Conservation (phyloP, 2,797 vertebrate species). For the Mionectes olivaceus region DNA sequence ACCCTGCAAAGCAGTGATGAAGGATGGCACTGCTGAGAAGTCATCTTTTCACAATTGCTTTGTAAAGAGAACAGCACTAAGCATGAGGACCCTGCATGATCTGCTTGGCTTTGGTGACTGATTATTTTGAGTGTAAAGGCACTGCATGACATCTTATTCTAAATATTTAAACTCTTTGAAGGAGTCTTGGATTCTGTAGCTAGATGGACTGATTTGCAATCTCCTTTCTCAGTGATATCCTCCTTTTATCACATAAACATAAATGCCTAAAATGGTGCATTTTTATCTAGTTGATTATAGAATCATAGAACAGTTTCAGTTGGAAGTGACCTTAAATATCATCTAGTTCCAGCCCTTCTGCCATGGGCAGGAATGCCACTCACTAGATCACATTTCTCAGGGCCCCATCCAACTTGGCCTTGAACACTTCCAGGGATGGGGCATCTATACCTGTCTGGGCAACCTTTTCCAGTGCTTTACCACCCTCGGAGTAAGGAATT, state of each 20-base stretch:
- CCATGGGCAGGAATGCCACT: not conserved
- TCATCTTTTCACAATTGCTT: not conserved
- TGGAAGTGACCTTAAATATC: not conserved
- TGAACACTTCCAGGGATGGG: not conserved
- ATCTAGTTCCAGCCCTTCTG: not conserved
- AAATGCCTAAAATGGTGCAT: not conserved
- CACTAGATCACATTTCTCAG: not conserved
- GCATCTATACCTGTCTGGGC: not conserved
- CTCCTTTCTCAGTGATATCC: not conserved
- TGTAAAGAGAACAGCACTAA: not conserved
- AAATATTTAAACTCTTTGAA: constrained; percentile 20
- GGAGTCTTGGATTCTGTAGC: not conserved
- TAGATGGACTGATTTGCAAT: not conserved
- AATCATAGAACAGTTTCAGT: not conserved
- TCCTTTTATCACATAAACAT: not conserved
- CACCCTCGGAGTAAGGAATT: not conserved
- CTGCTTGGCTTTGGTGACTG: not conserved
- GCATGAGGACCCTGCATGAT: not conserved
- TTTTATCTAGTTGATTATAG: not conserved
- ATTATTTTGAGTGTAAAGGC: not conserved
- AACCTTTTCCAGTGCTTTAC: not conserved
- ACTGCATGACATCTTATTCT: not conserved
- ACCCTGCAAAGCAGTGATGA: not conserved
- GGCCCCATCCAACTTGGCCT: not conserved
- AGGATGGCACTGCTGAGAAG: not conserved